phyloP scores from a whole-genome alignment of 2,797 vertebrate genomes.

The Sparus aurata region DNA sequence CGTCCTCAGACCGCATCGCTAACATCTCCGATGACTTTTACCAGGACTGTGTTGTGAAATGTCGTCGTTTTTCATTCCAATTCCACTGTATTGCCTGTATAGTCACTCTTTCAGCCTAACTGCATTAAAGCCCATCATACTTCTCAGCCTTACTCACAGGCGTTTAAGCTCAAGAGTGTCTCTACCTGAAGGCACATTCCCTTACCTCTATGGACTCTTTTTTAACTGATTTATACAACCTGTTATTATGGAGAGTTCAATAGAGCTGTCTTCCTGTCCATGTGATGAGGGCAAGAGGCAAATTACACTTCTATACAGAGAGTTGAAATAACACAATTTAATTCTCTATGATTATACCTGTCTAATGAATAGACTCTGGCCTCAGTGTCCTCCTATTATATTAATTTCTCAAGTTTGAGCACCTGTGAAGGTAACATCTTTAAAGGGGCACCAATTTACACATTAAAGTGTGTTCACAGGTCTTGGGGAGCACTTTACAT shows the following conservation, averaged over 20 bases:
- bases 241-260: conserved; percentile 19
- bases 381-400: conserved; percentile 2
- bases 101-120: neutral
- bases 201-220: conserved; percentile 5
- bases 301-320: neutral
- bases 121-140: neutral
- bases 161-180: conserved; percentile 4
- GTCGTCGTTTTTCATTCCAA: conserved; percentile 36
- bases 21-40: conserved; percentile 25
- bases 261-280: neutral
- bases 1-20: conserved; percentile 1
- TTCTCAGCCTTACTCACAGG: neutral
- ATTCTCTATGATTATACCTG: neutral
- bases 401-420: conserved; percentile 2
- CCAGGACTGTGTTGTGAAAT: conserved; percentile 27
- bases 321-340: conserved; percentile 9
- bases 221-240: conserved; percentile 6
- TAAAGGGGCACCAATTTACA: neutral
- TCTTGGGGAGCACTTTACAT: too few relatives aligned
- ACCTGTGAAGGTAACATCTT: neutral
- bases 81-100: neutral
- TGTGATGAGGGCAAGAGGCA: neutral
- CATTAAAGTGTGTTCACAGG: too few relatives aligned
- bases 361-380: conserved; percentile 12
- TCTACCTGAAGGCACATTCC: conserved; percentile 1